Evolutionary conservation across 2,797 vertebrate species (phyloP).

Genomic region (Galagoides demidoff): DNA sequence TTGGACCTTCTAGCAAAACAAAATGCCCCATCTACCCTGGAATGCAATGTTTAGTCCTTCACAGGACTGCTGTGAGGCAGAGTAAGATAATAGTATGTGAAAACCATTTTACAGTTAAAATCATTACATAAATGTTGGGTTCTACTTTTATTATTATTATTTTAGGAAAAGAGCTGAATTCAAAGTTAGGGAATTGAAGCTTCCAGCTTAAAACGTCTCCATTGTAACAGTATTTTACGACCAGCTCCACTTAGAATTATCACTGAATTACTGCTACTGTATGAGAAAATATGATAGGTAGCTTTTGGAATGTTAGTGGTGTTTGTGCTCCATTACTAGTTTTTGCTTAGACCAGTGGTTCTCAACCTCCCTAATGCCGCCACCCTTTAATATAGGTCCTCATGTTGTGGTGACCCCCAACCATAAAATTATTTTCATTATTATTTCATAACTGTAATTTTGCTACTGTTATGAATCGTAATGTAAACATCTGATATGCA

Average conservation of each 20-base stretch:
- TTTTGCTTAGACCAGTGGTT: not conserved
- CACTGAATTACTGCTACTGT: not conserved
- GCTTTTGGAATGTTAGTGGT: not conserved
- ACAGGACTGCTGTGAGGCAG: not conserved
- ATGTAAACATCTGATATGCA: too few relatives aligned
- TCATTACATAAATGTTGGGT: not conserved
- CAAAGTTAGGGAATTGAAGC: not conserved
- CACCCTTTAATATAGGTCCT: too few relatives aligned
- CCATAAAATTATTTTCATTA: too few relatives aligned
- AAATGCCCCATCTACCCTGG: not conserved
- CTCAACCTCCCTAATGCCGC: too few relatives aligned
- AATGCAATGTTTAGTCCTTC: not conserved
- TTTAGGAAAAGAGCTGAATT: not conserved
- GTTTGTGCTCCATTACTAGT: not conserved
- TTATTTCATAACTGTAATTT: too few relatives aligned
- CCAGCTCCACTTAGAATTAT: not conserved
- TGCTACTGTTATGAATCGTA: too few relatives aligned
- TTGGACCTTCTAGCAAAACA: not conserved
- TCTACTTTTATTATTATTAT: not conserved
- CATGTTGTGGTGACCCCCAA: too few relatives aligned
- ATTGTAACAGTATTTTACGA: not conserved
- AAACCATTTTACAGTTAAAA: slow-evolving; percentile 15
- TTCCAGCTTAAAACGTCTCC: not conserved
- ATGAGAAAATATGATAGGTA: not conserved
- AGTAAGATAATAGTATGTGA: not conserved